Percentiles rank a stretch among this genome's conserved stretches.
These are phyloP conservation scores for Jordanella pulchra DNA, from an alignment of 2,797 vertebrate species.

Conservation along the genomic window DNA sequence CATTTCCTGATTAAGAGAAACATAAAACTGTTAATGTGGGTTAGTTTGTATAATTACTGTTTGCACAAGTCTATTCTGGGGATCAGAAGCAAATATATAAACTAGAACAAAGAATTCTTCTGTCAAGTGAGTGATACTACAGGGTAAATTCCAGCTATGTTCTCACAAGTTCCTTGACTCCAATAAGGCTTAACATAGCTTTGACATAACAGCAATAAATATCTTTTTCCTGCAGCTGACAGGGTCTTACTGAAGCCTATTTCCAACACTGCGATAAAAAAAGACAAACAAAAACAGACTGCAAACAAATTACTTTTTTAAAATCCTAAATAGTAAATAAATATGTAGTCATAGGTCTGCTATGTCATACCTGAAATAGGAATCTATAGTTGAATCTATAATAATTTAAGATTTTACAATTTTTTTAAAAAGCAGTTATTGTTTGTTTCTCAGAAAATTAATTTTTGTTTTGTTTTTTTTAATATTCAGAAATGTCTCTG, in stretches of 20 bases:
- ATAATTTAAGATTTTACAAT: not conserved
- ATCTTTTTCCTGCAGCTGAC: not conserved
- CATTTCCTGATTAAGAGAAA: not conserved
- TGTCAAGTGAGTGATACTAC: constrained; percentile 63
- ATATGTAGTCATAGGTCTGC: not conserved
- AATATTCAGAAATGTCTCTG: no score
- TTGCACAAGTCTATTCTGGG: constrained; percentile 19
- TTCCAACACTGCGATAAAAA: not conserved
- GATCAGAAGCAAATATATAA: not conserved
- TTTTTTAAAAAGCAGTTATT: not conserved
- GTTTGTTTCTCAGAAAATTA: not conserved
- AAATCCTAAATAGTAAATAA: no score
- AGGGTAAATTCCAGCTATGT: constrained; percentile 24
- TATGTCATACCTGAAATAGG: not conserved
- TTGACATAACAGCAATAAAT: not conserved
- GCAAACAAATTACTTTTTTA: no score
- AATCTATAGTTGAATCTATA: not conserved
- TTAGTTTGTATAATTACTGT: constrained; percentile 18
- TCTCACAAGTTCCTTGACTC: constrained; percentile 3
- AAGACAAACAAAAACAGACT: not conserved
- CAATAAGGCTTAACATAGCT: not conserved
- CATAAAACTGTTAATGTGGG: not conserved
- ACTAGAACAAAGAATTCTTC: constrained; percentile 51
- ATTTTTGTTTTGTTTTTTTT: no score
- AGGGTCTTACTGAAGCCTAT: not conserved